Base-by-base conservation (phyloP, 2,113 vertebrate genomes). In the Muntiacus reevesi region DNA sequence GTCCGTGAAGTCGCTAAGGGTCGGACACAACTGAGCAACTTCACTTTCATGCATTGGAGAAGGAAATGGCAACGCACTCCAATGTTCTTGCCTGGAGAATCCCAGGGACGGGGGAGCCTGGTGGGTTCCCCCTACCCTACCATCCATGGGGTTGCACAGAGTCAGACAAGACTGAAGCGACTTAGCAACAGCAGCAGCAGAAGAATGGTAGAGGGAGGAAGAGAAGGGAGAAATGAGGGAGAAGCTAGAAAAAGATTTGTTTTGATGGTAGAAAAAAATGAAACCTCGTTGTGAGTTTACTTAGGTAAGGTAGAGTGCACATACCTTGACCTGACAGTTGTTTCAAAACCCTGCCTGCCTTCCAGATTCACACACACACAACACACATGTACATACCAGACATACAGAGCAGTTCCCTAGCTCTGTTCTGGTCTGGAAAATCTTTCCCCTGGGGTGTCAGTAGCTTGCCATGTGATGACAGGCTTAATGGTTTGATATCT, bases 391-490 rank as follows among this genome's bases (percentile, higher is more conserved):
- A 25, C 25, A 17, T 3, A 21, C 62, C 60, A 47, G 47, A 82
- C 55, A 40, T 27, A 40, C 13, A 47, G 3, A 55, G 40, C 21
- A 40, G 33, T 50, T 83, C 43, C 84, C 84, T 40, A 93, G 30
- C 67, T 90, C 43, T 28, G 87, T 83, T 89, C 89, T 28, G 87
- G 86, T 89, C 93, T 97, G 89, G 78, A 87, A 97, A 95, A n/a
- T 57, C 94, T 82, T 96, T 27, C 40, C 82, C 7, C 33, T 79
- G 55, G 55, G 43, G 27, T 7, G 1, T 87, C 47, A 40, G 30
- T 83, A 84, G 67, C 92, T 60, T 78, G 76, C 59, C 57, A 62
- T 15, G 76, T 59, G 89, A 91, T 87, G 91, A 96, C 60, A 95
- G 78, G 36, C 64, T 62, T 88, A 78, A 78, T 92, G 91, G 82